Evolutionary conservation across 2,113 vertebrate genomes (phyloP).

Genomic region (Halcyon senegalensis): DNA sequence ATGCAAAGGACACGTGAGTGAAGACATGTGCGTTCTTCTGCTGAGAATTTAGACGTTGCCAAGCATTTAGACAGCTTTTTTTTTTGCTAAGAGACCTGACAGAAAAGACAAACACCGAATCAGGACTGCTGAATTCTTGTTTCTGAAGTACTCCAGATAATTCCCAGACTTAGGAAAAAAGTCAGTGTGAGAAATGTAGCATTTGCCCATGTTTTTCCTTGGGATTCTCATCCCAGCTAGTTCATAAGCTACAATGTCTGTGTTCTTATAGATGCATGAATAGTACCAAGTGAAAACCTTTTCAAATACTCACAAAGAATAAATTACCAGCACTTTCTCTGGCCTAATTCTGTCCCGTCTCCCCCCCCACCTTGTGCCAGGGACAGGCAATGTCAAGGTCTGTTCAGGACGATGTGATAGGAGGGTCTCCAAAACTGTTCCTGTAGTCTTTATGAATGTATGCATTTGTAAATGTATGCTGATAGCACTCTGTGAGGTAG

Average conservation of each 20-base stretch:
- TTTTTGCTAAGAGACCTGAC: not conserved
- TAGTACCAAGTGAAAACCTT: not conserved
- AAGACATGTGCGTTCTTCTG: not conserved
- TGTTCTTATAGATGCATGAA: not conserved
- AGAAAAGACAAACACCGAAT: not conserved
- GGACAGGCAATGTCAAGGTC: not conserved
- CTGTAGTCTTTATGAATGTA: not conserved
- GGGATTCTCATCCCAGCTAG: not conserved
- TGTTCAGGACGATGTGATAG: not conserved
- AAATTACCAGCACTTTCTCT: fast-evolving
- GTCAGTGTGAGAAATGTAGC: not conserved
- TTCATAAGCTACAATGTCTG: not conserved
- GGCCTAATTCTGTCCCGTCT: too few relatives aligned
- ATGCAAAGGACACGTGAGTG: not conserved
- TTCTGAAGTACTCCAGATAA: not conserved
- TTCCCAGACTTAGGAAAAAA: not conserved
- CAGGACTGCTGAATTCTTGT: not conserved
- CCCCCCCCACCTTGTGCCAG: not conserved
- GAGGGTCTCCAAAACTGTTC: not conserved
- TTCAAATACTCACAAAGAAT: not conserved
- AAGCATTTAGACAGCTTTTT: not conserved
- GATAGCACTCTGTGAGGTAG: slow-evolving; percentile 30
- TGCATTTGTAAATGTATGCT: slow-evolving; percentile 37
- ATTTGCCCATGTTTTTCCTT: too few relatives aligned
- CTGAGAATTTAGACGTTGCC: not conserved